A percentile compares a stretch with the other conserved stretches of the same genome.
These are phyloP conservation scores for Syngnathus typhle DNA, from an alignment of 2,113 vertebrate genomes.

Conservation along the genomic window DNA sequence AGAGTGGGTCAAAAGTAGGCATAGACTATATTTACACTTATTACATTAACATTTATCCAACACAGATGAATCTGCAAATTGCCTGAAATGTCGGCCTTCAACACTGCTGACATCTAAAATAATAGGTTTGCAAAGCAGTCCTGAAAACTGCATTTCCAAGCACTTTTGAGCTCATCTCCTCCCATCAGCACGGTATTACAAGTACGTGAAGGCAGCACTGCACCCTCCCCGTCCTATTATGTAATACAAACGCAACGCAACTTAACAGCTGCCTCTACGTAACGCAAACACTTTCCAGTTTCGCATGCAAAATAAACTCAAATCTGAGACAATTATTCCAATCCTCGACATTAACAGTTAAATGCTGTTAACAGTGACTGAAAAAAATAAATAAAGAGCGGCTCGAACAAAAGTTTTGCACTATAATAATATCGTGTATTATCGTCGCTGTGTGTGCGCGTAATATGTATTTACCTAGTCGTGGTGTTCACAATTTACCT, in stretches of 20 bases:
- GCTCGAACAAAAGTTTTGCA: not conserved
- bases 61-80: no score
- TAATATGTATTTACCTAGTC: not conserved
- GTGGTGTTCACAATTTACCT: slow-evolving; percentile 25
- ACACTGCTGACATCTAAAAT: no score
- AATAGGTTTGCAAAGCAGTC: not conserved
- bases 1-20: no score
- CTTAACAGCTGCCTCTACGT: slow-evolving; percentile 29
- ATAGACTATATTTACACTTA: no score
- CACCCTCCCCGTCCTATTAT: slow-evolving; percentile 37
- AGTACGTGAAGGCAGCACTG: slow-evolving; percentile 22
- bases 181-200: not conserved
- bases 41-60: no score
- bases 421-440: not conserved
- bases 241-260: slow-evolving; percentile 41
- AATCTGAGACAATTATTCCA: not conserved
- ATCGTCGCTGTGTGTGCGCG: not conserved
- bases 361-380: not conserved
- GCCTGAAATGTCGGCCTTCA: no score
- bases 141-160: not conserved
- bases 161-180: not conserved
- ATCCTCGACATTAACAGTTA: not conserved
- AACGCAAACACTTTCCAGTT: slow-evolving; percentile 35
- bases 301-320: slow-evolving; percentile 3
- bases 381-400: not conserved